Evolutionary conservation across 2,888 invertebrate genomes (phyloP).

Genomic region (Caenorhabditis sp.): DNA sequence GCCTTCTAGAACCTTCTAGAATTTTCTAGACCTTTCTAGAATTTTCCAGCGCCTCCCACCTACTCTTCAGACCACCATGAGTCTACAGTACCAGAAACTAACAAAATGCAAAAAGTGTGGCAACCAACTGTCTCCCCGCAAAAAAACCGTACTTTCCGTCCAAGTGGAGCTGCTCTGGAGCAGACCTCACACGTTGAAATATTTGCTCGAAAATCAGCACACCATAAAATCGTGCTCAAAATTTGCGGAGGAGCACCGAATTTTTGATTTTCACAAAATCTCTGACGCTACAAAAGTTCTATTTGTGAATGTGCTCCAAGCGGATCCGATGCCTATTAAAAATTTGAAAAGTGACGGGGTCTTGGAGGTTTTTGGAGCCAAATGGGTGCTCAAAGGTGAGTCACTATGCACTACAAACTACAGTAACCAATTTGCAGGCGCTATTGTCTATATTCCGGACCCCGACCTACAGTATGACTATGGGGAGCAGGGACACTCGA

Average conservation of each 20-base stretch:
- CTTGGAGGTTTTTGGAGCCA: conserved; percentile 2
- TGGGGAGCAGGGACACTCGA: conserved; percentile 14
- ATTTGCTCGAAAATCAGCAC: not conserved
- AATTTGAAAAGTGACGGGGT: not conserved
- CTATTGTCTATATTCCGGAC: conserved; percentile 13
- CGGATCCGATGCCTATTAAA: conserved; percentile 7
- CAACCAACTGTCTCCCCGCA: not conserved
- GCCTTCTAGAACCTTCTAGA: no score
- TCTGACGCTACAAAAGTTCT: not conserved
- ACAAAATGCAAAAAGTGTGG: not conserved
- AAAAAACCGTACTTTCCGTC: not conserved
- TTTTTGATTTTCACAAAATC: not conserved
- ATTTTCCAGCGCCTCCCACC: not conserved
- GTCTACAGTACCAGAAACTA: not conserved
- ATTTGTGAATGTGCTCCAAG: conserved; percentile 4
- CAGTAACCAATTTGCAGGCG: not conserved
- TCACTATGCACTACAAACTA: no score
- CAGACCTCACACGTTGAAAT: not conserved
- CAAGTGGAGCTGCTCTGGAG: not conserved
- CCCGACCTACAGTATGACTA: not conserved
- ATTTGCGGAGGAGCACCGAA: not conserved
- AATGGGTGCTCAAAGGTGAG: conserved; percentile 17
- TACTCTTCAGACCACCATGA: not conserved
- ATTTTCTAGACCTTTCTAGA: no score
- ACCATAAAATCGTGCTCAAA: not conserved